Percentiles rank a stretch among this genome's conserved stretches.
Conservation (phyloP, 2,888 invertebrate genomes). For the Ferdinandea cuprea region DNA sequence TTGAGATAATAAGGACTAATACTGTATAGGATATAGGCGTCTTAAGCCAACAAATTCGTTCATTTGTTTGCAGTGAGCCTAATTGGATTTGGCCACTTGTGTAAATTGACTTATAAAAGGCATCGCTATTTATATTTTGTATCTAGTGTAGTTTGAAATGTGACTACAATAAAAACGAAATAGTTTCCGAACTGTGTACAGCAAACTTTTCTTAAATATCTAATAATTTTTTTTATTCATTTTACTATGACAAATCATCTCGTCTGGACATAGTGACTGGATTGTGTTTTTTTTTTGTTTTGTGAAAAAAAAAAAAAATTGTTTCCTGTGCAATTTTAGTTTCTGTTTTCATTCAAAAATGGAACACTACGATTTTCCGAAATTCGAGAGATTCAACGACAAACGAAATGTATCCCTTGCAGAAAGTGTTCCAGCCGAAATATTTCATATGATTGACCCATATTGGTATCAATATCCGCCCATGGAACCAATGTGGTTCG, state of each 20-base stretch:
- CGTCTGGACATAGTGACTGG: background rate
- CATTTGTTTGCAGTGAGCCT: slow-evolving; percentile 1
- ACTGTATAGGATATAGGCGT: slow-evolving; percentile 10
- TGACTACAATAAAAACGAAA: background rate
- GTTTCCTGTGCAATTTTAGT: background rate
- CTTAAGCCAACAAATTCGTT: slow-evolving; percentile 11
- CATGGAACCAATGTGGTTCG: slow-evolving; percentile 85
- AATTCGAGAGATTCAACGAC: slow-evolving; percentile 38
- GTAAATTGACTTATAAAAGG: slow-evolving; percentile 33
- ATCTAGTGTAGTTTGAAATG: slow-evolving; percentile 11
- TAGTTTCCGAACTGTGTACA: background rate
- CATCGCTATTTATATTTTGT: slow-evolving; percentile 10
- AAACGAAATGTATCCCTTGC: slow-evolving; percentile 86
- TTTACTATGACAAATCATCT: slow-evolving; percentile 7
- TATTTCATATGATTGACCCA: slow-evolving; percentile 88
- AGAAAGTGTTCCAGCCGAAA: slow-evolving; percentile 88
- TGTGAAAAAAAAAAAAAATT: too few species aligned
- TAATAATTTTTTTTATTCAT: background rate
- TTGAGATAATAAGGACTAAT: slow-evolving; percentile 22
- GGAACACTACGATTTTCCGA: slow-evolving; percentile 30
- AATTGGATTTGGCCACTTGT: slow-evolving; percentile 26
- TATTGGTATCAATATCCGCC: slow-evolving; percentile 86
- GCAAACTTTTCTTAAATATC: background rate
- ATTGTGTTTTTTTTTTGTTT: background rate
- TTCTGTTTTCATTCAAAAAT: background rate